Percentiles rank a stretch among this genome's conserved stretches.
Evolutionary conservation across 2,888 invertebrate species (phyloP).

Genomic region (Polymixis lichenea): DNA sequence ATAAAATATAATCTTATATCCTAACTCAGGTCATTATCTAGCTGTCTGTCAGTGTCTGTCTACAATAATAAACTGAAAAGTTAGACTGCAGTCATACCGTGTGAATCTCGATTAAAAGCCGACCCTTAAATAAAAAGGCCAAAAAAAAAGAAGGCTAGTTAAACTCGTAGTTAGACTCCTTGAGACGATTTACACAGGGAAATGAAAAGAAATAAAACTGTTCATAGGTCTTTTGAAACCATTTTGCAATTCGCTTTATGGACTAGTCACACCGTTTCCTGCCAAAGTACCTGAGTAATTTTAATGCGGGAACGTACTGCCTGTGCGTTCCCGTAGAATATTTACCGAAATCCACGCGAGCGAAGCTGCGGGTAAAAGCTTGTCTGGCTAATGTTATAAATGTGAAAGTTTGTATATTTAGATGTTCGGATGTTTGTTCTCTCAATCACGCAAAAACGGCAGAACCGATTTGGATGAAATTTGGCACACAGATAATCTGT

Average conservation of each 20-base stretch:
- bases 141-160: background rate
- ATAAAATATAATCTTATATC: background rate
- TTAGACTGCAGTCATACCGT: background rate
- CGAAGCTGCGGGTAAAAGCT: no score
- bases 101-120: conserved; percentile 5
- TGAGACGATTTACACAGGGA: background rate
- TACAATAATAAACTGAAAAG: background rate
- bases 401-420: no score
- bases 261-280: background rate
- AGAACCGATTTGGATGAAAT: no score
- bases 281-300: background rate
- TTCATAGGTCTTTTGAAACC: conserved; percentile 4
- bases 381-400: no score
- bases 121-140: background rate
- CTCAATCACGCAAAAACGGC: no score
- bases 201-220: background rate
- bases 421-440: no score
- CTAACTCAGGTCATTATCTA: background rate
- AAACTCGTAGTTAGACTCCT: background rate
- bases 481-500: no score
- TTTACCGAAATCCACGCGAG: no score
- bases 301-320: no score
- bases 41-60: no score
- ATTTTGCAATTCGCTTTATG: background rate
- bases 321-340: no score